Evolutionary conservation across 2,888 invertebrate species (phyloP).

Genomic region (Orthosia gracilis): DNA sequence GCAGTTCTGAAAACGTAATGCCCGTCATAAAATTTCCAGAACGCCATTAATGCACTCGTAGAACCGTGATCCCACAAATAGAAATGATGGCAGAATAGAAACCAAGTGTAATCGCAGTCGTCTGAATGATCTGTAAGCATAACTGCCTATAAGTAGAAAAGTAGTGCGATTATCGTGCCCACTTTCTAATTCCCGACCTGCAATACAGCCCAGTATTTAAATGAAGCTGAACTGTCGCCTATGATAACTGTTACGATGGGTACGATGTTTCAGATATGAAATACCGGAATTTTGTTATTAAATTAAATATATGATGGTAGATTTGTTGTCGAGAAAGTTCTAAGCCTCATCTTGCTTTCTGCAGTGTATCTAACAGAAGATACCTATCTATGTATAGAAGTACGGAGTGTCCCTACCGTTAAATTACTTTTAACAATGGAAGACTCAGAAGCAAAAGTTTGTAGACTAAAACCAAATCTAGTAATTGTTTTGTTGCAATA

Average conservation of each 20-base stretch:
- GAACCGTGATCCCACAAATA: conserved; percentile 33
- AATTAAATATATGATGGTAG: conserved; percentile 7
- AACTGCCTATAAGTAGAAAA: conserved; percentile 59
- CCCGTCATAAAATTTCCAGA: background rate
- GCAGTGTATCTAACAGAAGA: background rate
- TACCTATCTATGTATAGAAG: background rate
- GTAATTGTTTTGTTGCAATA: conserved; percentile 12
- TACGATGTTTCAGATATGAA: conserved; percentile 46
- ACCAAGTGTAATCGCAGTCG: conserved; percentile 59
- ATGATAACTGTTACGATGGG: conserved; percentile 45
- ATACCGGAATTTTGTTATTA: conserved; percentile 19
- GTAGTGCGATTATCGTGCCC: conserved; percentile 64
- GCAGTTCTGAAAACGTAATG: background rate
- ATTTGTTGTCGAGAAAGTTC: conserved; percentile 5
- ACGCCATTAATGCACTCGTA: conserved; percentile 7
- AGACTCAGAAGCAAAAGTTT: background rate
- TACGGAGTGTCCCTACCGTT: background rate
- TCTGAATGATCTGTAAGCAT: conserved; percentile 62
- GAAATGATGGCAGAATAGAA: conserved; percentile 65
- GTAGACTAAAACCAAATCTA: conserved; percentile 8
- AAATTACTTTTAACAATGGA: background rate
- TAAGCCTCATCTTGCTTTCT: background rate
- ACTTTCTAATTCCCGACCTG: conserved; percentile 73
- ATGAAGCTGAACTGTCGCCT: conserved; percentile 66
- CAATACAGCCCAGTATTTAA: conserved; percentile 64